Evolutionary conservation across 2,888 invertebrate species (phyloP).

Genomic region (Alloplasta piceator): DNA sequence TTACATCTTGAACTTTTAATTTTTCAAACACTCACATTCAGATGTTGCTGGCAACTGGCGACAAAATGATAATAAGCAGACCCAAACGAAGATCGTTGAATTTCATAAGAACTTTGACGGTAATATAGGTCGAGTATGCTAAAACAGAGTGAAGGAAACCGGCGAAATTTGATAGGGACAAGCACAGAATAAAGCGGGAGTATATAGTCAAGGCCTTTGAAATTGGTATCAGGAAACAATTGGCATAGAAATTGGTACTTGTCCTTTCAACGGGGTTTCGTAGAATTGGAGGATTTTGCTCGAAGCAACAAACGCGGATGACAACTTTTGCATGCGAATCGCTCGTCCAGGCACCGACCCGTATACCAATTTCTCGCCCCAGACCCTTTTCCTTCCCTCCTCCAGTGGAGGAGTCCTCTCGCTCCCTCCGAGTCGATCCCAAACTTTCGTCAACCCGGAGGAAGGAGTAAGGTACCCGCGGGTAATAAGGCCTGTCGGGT

Average conservation of each 20-base stretch:
- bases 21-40: neutral
- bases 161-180: conserved; percentile 4
- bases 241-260: conserved; percentile 77
- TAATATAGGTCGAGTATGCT: neutral
- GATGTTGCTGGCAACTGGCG: no score
- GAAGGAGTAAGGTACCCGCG: no score
- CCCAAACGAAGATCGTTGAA: neutral
- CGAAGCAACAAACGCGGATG: conserved; percentile 63
- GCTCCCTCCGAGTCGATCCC: conserved; percentile 11
- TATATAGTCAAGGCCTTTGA: conserved; percentile 35
- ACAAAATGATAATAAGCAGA: no score
- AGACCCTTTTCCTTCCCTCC: conserved; percentile 12
- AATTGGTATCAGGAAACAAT: conserved; percentile 76
- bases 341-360: conserved; percentile 55
- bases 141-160: conserved; percentile 4
- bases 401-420: conserved; percentile 6
- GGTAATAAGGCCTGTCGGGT: no score
- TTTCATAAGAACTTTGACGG: conserved; percentile 8
- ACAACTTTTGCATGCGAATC: conserved; percentile 72
- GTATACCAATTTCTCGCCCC: conserved; percentile 41
- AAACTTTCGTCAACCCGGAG: conserved; percentile 55
- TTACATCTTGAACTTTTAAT: conserved; percentile 12
- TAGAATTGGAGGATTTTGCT: conserved; percentile 33
- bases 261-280: conserved; percentile 43
- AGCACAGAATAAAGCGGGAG: conserved; percentile 11